Conservation (phyloP, 2,797 vertebrate genomes). For the Pelodytes ibericus region DNA sequence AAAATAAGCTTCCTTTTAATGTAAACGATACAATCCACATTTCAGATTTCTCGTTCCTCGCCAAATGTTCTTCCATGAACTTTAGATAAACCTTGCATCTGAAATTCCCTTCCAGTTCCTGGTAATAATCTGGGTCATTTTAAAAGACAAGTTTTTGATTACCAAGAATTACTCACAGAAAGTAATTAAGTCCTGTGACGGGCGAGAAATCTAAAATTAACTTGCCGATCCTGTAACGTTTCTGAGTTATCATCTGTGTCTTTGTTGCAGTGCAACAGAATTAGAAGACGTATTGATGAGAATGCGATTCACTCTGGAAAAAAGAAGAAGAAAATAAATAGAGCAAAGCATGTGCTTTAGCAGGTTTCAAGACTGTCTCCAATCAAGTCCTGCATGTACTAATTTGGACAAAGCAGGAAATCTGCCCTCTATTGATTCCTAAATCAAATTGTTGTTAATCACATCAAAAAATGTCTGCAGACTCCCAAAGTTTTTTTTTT, state of each 20-base stretch:
- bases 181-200: conserved; percentile 48
- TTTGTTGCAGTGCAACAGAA: conserved; percentile 63
- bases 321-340: conserved; percentile 55
- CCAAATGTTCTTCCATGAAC: too few species aligned
- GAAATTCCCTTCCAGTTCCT: too few species aligned
- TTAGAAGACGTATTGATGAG: conserved; percentile 61
- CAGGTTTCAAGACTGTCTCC: conserved; percentile 40
- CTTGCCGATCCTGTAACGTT: conserved; percentile 60
- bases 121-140: conserved; percentile 12
- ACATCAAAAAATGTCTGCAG: conserved; percentile 59
- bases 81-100: too few species aligned
- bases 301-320: conserved; percentile 39
- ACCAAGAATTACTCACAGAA: conserved; percentile 49
- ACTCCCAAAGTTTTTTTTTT: too few species aligned
- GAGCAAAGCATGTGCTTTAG: conserved; percentile 36
- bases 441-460: conserved; percentile 61
- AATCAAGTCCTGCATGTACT: conserved; percentile 55
- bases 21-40: too few species aligned
- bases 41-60: too few species aligned
- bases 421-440: conserved; percentile 63
- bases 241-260: conserved; percentile 63
- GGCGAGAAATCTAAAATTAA: conserved; percentile 66
- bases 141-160: conserved; percentile 6
- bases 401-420: conserved; percentile 61
- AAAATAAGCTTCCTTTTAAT: too few species aligned